Evolutionary conservation across 2,113 vertebrate species (phyloP), one percentile per base, ranked within the genome.

Genomic region (Catharus bicknelli): DNA sequence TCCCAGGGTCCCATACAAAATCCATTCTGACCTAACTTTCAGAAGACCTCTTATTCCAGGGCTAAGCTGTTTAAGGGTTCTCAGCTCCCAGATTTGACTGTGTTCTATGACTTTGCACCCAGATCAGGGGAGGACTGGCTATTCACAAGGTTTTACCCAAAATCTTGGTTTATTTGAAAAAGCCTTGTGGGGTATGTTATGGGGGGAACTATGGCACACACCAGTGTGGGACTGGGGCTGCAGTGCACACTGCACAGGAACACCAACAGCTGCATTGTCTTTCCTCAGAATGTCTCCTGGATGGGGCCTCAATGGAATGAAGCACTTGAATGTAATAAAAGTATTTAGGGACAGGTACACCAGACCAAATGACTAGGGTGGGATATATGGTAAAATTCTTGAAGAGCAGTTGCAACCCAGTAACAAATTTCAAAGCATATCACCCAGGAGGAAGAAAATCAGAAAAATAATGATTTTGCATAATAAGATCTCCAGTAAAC

Each of bases 221-320:
- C 5, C 34, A n/a, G 0, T 10, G n/a, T 0, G 5, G 40, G 23
- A 13, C 19, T 11, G 11, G 42, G 11, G 17, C 22, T 87, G 68
- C 68, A 72, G 32, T 53, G 16, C 14, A 20, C 9, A 10, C 36
- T 61, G 19, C 36, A 20, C 32, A 66, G 21, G 19, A 36, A 8
- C 10, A 47, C 0, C 19, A 42, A 34, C 14, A 59, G 12, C 38
- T 3, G 2, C 7, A 38, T 13, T 79, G 10, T 15, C 12, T 51
- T 79, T 76, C 32, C 17, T 73, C 48, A 63, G 1, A 47, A n/a
- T 25, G 16, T 50, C 25, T 86, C 13, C 54, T 80, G 50, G 36
- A 48, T 53, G 20, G 25, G 4, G 5, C 32, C 5, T 64, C 48
- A 45, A 29, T 40, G 26, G 68, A 76, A 59, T 23, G 3, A 14